Evolutionary conservation across 2,888 invertebrate species (phyloP).

Genomic region (Eupithecia insigniata): DNA sequence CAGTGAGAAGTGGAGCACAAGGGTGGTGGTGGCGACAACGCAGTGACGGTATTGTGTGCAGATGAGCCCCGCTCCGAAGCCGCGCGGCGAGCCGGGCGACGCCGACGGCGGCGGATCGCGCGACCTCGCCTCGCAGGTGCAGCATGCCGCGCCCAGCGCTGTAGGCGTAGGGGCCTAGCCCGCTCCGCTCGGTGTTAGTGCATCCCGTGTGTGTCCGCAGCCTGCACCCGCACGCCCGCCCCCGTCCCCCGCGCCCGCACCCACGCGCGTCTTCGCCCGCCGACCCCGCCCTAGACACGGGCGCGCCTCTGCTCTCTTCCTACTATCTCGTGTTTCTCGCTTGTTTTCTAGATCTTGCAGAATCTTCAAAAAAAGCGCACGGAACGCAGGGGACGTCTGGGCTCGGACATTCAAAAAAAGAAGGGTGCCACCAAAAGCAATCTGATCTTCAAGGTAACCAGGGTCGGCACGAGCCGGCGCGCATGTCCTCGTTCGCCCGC

Average conservation of each 20-base stretch:
- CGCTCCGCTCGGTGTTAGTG: conserved; percentile 80
- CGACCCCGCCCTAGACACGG: conserved; percentile 70
- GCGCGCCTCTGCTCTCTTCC: conserved; percentile 85
- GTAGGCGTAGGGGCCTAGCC: conserved; percentile 78
- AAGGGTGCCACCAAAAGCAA: conserved; percentile 98
- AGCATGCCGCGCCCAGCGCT: conserved; percentile 69
- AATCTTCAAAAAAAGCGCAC: conserved; percentile 99
- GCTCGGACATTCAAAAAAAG: conserved; percentile 96
- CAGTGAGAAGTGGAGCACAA: conserved; percentile 82
- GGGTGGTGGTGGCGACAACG: conserved; percentile 73
- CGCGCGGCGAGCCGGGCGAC: conserved; percentile 75
- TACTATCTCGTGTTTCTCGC: conserved; percentile 94
- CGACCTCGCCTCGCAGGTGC: conserved; percentile 81
- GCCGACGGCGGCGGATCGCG: conserved; percentile 74
- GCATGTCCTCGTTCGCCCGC: conserved; percentile 84
- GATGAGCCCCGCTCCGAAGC: conserved; percentile 82
- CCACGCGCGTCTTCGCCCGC: conserved; percentile 68
- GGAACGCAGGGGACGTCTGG: conserved; percentile 98
- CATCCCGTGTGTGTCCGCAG: conserved; percentile 73
- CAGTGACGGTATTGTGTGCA: conserved; percentile 82
- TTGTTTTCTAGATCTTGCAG: conserved; percentile 99
- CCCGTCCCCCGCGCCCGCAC: conserved; percentile 67
- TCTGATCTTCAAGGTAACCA: conserved; percentile 99
- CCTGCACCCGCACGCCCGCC: conserved; percentile 58
- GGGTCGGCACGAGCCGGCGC: conserved; percentile 85